These are phyloP conservation scores for Percina caprodes DNA, from an alignment of 2,113 vertebrate genomes.

Conservation along the genomic window DNA sequence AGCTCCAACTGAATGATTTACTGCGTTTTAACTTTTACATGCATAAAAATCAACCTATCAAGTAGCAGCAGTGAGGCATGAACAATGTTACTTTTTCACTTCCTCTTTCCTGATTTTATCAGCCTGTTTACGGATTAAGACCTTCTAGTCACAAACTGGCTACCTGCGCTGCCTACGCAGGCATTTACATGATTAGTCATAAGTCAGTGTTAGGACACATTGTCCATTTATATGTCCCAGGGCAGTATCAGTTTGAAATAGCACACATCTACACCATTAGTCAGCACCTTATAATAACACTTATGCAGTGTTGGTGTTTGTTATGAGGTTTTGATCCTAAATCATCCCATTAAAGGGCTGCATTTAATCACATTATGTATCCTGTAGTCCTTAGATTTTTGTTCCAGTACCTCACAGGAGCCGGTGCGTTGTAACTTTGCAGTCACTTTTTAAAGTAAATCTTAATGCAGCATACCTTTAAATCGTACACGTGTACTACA, in stretches of 20 bases:
- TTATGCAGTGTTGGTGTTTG: neutral
- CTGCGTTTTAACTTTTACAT: neutral
- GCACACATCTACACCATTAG: neutral
- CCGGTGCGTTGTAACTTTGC: neutral
- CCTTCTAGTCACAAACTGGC: neutral
- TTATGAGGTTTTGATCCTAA: neutral
- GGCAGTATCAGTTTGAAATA: too few species aligned
- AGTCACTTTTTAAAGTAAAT: neutral
- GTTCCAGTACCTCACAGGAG: neutral
- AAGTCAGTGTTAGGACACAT: neutral
- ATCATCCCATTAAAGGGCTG: neutral
- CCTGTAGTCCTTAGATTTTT: neutral
- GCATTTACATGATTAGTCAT: neutral
- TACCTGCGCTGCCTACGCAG: neutral
- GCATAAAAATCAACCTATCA: too few species aligned
- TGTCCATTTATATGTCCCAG: neutral
- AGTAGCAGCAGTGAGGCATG: neutral
- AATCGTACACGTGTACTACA: too few species aligned
- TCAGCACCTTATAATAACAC: neutral
- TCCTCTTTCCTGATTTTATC: neutral
- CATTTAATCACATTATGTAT: neutral
- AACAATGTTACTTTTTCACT: neutral
- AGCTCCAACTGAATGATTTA: neutral
- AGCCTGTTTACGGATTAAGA: neutral
- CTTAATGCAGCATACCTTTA: neutral